phyloP scores from a whole-genome alignment of 2,797 vertebrate species.

The Sebastolobus alascanus region DNA sequence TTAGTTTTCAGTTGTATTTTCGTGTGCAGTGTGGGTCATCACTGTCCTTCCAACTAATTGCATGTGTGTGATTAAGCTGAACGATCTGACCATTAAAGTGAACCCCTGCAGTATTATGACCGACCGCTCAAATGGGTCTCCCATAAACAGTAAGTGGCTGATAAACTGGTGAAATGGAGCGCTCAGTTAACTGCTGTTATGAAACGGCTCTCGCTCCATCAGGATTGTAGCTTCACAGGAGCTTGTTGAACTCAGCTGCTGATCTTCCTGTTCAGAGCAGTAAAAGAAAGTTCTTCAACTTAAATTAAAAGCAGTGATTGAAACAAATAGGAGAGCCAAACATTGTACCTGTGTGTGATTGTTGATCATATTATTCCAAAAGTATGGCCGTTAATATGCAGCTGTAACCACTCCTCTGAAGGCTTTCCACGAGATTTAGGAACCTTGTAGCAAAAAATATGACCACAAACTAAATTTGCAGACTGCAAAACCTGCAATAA shows the following conservation, averaged over 20 bases:
- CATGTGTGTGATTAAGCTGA: slow-evolving; percentile 28
- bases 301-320: neutral
- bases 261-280: neutral
- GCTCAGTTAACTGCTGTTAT: slow-evolving; percentile 44
- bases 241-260: slow-evolving; percentile 15
- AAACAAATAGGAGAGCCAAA: neutral
- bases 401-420: neutral
- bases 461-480: neutral
- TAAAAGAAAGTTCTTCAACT: neutral
- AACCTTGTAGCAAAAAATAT: neutral
- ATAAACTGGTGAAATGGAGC: slow-evolving; percentile 55
- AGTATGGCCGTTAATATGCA: neutral
- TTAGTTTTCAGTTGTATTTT: slow-evolving; percentile 1
- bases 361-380: neutral
- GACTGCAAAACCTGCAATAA: neutral
- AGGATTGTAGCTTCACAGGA: slow-evolving; percentile 21
- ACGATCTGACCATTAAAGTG: slow-evolving; percentile 39
- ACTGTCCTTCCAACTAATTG: slow-evolving; percentile 21
- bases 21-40: slow-evolving; percentile 10
- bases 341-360: neutral
- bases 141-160: slow-evolving; percentile 52
- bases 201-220: slow-evolving; percentile 7
- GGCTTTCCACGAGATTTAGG: neutral
- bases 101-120: slow-evolving; percentile 38
- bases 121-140: slow-evolving; percentile 42